Evolutionary conservation across 2,113 vertebrate species (phyloP).

Genomic region (Eolophus roseicapilla): DNA sequence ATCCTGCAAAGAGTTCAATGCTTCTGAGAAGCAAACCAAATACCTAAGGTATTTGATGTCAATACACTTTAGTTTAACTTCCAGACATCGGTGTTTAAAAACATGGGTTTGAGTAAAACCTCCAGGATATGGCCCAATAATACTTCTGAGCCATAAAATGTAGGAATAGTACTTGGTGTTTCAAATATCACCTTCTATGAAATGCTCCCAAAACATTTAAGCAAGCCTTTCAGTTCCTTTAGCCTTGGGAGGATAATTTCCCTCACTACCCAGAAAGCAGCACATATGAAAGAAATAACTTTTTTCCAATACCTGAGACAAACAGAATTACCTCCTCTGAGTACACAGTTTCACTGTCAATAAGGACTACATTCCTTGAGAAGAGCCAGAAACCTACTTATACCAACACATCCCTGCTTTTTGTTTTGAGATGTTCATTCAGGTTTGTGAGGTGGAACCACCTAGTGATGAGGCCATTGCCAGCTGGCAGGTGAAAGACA

Average conservation of each 20-base stretch:
- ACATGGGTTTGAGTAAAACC: neutral
- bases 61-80: neutral
- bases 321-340: neutral
- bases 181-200: neutral
- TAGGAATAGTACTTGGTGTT: neutral
- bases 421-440: neutral
- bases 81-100: neutral
- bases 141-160: neutral
- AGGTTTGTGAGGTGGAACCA: neutral
- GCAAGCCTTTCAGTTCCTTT: neutral
- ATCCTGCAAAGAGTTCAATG: neutral
- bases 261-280: neutral
- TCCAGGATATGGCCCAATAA: neutral
- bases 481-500: neutral
- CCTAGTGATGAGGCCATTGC: accelerated
- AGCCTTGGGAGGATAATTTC: neutral
- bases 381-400: accelerated
- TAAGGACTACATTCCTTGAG: accelerated
- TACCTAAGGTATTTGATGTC: neutral
- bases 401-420: neutral
- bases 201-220: neutral
- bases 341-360: neutral
- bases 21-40: neutral
- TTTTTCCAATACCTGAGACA: neutral
- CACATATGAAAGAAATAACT: accelerated